Evolutionary conservation across 1,140 invertebrate species (phyloP).

Genomic region (Diorhabda elongata): DNA sequence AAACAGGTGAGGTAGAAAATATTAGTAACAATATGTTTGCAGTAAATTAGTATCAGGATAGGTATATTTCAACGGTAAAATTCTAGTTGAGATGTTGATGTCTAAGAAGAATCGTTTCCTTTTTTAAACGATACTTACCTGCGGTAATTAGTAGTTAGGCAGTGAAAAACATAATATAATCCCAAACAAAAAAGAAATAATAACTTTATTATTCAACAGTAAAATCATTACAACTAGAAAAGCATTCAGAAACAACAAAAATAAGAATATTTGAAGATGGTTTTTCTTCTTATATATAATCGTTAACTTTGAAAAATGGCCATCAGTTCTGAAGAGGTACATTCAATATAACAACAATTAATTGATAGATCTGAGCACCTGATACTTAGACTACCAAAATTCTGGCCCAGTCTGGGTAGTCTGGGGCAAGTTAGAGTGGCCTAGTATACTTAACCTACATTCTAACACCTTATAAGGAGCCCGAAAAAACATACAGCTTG

Average conservation of each 20-base stretch:
- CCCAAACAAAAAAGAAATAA: slow-evolving; percentile 8
- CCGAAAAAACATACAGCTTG: slow-evolving; percentile 38
- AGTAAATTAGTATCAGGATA: no score
- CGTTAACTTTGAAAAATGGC: slow-evolving; percentile 30
- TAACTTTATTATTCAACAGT: slow-evolving; percentile 12
- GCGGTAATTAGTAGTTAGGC: no score
- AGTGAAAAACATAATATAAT: slow-evolving; percentile 10
- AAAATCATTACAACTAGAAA: slow-evolving; percentile 11
- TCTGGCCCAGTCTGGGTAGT: slow-evolving; percentile 36
- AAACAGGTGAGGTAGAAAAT: no score
- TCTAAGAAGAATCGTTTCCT: no score
- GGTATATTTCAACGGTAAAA: no score
- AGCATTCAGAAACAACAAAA: slow-evolving; percentile 2
- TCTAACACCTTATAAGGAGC: slow-evolving; percentile 15
- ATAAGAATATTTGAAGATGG: not conserved
- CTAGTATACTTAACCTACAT: slow-evolving; percentile 22
- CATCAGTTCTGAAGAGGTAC: slow-evolving; percentile 40
- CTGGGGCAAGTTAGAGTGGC: slow-evolving; percentile 12
- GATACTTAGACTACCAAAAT: slow-evolving; percentile 39
- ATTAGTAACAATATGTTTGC: no score
- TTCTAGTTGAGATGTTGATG: no score
- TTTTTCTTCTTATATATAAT: not conserved
- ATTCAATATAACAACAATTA: slow-evolving; percentile 42
- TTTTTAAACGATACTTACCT: no score
- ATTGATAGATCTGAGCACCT: slow-evolving; percentile 43